phyloP scores from a whole-genome alignment of 2,888 invertebrate species.

The Tetropium fuscum region DNA sequence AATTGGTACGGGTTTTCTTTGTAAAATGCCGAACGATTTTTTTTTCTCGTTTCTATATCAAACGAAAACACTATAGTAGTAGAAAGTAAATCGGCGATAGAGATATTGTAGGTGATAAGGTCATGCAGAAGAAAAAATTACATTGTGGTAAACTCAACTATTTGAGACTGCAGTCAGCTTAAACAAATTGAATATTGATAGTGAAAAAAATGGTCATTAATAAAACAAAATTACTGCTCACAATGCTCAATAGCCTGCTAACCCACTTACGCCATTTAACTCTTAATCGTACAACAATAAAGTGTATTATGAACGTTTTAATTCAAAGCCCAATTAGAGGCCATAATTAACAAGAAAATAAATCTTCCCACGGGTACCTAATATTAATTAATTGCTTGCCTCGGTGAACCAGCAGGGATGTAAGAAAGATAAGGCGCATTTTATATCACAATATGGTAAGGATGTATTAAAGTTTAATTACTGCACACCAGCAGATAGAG shows the following conservation, averaged over 20 bases:
- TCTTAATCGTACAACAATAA: constrained; percentile 5
- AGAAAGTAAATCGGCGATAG: no score
- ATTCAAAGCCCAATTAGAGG: constrained; percentile 6
- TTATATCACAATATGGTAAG: neutral
- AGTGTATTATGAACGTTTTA: neutral
- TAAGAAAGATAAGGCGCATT: constrained; percentile 1
- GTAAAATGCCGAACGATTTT: no score
- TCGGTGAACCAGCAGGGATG: neutral
- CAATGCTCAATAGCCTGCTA: constrained; percentile 12
- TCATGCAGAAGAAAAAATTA: no score
- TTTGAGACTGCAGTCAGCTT: no score
- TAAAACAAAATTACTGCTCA: no score
- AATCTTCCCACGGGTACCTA: constrained; percentile 2
- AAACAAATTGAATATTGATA: no score
- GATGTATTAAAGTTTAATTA: neutral
- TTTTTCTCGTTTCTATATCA: no score
- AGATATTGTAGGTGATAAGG: no score
- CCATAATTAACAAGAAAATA: constrained; percentile 8
- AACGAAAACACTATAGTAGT: no score
- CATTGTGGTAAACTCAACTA: no score
- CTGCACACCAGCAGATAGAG: neutral
- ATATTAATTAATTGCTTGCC: constrained; percentile 5
- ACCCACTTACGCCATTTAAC: constrained; percentile 16
- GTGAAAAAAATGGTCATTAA: no score
- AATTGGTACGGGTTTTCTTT: no score